Conservation (phyloP, 2,797 vertebrate species). For the Microchirus variegatus region DNA sequence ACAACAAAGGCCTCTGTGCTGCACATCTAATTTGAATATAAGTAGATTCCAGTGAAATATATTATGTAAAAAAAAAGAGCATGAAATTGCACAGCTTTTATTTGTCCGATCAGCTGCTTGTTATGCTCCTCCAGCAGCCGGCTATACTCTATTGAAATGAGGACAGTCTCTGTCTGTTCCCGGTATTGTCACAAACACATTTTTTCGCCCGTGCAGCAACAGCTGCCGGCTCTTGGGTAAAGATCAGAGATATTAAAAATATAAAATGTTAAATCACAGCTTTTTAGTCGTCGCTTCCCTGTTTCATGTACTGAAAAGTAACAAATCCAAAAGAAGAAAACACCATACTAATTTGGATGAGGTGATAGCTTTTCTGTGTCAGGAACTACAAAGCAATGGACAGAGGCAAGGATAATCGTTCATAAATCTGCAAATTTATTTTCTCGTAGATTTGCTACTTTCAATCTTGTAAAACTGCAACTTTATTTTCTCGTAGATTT, state of each 20-base stretch:
- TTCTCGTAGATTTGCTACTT: no score
- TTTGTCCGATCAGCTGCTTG: slow-evolving; percentile 54
- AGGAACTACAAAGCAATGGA: no score
- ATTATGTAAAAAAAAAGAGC: slow-evolving; percentile 44
- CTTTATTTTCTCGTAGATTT: no score
- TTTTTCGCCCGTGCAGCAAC: slow-evolving; percentile 77
- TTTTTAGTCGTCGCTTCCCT: slow-evolving; percentile 17
- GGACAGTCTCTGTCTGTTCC: slow-evolving; percentile 63
- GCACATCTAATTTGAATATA: slow-evolving; percentile 53
- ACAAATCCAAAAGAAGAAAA: no score
- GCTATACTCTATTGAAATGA: slow-evolving; percentile 68
- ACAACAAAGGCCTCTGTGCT: slow-evolving; percentile 1
- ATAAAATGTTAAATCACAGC: slow-evolving; percentile 38
- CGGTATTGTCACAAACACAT: slow-evolving; percentile 72
- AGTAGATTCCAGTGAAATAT: slow-evolving; percentile 30
- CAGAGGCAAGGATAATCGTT: no score
- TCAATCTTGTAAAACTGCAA: no score
- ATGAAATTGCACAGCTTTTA: slow-evolving; percentile 63
- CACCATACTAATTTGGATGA: no score
- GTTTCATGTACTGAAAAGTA: neutral
- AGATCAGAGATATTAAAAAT: slow-evolving; percentile 46
- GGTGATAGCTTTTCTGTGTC: no score
- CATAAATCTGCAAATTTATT: no score
- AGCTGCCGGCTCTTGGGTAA: slow-evolving; percentile 81
- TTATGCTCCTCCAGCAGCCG: slow-evolving; percentile 56